Percentiles rank a stretch among this genome's conserved stretches.
phyloP scores from a whole-genome alignment of 2,797 vertebrate species.

The Amphiprion clarkii region DNA sequence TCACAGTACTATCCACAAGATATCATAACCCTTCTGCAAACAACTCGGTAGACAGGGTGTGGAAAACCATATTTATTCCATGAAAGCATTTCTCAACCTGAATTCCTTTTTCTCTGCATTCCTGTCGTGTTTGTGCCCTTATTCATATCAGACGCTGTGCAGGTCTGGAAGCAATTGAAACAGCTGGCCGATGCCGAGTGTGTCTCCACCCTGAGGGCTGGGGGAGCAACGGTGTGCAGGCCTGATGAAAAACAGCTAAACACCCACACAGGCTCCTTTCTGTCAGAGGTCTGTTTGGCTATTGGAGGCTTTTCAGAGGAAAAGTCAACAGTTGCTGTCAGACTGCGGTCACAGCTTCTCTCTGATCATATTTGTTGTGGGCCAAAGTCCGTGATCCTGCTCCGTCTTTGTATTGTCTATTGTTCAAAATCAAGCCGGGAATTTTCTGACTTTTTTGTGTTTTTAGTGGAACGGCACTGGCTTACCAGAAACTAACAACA shows the following conservation, averaged over 20 bases:
- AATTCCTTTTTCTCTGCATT: conserved; percentile 66
- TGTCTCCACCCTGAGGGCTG: conserved; percentile 28
- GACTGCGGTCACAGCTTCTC: conserved; percentile 40
- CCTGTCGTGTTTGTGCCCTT: conserved; percentile 61
- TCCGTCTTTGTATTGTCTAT: conserved; percentile 38
- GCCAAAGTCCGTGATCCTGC: conserved; percentile 14
- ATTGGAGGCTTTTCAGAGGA: conserved; percentile 28
- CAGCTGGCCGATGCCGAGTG: conserved; percentile 55
- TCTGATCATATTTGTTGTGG: conserved; percentile 57
- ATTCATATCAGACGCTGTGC: conserved; percentile 50
- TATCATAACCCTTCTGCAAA: conserved; percentile 22
- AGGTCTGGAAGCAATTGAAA: conserved; percentile 76
- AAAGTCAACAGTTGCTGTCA: conserved; percentile 56
- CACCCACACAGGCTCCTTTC: conserved; percentile 49
- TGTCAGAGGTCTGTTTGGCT: conserved; percentile 56
- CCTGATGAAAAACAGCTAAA: conserved; percentile 63
- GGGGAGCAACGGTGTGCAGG: neutral
- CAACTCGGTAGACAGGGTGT: conserved; percentile 26
- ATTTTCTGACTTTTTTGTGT: conserved; percentile 26
- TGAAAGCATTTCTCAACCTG: conserved; percentile 53
- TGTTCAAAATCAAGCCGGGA: conserved; percentile 35
- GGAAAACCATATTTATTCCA: conserved; percentile 49
- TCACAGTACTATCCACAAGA: conserved; percentile 21
- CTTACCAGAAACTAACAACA: conserved; percentile 41
- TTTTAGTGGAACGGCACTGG: conserved; percentile 29